Conservation (phyloP, 2,113 vertebrate species). For the Channa maculata region DNA sequence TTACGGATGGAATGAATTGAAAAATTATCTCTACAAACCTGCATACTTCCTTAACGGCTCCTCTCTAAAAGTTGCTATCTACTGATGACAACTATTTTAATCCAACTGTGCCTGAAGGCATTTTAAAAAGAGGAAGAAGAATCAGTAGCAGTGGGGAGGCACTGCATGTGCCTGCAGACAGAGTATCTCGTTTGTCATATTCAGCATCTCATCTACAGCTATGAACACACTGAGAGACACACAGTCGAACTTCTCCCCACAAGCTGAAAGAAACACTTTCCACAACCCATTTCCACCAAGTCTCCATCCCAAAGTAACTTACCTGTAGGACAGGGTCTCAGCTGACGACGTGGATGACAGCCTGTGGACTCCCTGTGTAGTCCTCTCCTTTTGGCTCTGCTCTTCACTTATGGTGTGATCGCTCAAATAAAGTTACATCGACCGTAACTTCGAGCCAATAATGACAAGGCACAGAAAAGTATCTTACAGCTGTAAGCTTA, state of each 20-base stretch:
- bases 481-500: background rate
- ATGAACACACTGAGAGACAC: background rate
- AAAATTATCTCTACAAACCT: too few species aligned
- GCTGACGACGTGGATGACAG: background rate
- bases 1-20: background rate
- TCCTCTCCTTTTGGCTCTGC: background rate
- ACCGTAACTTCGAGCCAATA: too few species aligned
- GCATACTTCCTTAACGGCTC: too few species aligned
- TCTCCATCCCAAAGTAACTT: background rate
- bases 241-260: too few species aligned
- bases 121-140: background rate
- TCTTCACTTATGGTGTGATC: too few species aligned
- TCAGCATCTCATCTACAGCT: background rate
- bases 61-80: too few species aligned
- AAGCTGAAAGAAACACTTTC: too few species aligned
- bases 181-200: background rate
- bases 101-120: slow-evolving; percentile 1
- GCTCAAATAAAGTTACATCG: background rate
- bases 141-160: background rate
- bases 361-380: too few species aligned
- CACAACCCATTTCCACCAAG: background rate
- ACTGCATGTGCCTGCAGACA: background rate
- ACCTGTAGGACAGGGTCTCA: slow-evolving; percentile 25
- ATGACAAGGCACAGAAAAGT: background rate
- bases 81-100: background rate